Evolutionary conservation across 2,888 invertebrate genomes (phyloP).

Genomic region (Gastracanthus pulcherrimus): DNA sequence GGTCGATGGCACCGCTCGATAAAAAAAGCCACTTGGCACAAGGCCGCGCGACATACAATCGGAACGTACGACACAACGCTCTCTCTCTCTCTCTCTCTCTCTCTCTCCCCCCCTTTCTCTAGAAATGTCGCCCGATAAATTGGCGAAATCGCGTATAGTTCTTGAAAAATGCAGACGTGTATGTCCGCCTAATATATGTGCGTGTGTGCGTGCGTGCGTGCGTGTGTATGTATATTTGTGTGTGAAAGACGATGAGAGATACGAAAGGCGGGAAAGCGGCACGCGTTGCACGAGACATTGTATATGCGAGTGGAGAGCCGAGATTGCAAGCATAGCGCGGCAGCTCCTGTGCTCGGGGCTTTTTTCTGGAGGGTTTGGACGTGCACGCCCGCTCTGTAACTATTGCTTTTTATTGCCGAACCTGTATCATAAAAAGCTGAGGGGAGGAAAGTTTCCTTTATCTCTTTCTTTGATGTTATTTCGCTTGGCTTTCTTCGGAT

Average conservation of each 20-base stretch:
- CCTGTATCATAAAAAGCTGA: neutral
- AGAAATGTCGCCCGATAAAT: neutral
- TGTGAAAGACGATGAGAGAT: neutral
- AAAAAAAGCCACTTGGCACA: slow-evolving; percentile 38
- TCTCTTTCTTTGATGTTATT: slow-evolving; percentile 2
- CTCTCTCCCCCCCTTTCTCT: neutral
- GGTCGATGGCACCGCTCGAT: slow-evolving; percentile 27
- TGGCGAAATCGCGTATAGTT: neutral
- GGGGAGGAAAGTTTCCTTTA: neutral
- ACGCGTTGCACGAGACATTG: neutral
- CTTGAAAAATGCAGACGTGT: neutral
- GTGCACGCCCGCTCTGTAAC: neutral
- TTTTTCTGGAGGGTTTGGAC: neutral
- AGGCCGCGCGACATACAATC: neutral
- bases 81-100: neutral
- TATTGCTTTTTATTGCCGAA: neutral
- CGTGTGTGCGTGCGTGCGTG: neutral
- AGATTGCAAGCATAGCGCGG: no score
- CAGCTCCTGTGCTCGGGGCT: neutral
- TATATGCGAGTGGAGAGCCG: neutral
- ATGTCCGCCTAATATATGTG: neutral
- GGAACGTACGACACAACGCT: neutral
- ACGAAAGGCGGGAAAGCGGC: neutral
- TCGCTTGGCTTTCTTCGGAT: neutral
- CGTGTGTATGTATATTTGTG: neutral